Evolutionary conservation across 2,797 vertebrate species (phyloP).

Genomic region (Crypturellus tataupa): DNA sequence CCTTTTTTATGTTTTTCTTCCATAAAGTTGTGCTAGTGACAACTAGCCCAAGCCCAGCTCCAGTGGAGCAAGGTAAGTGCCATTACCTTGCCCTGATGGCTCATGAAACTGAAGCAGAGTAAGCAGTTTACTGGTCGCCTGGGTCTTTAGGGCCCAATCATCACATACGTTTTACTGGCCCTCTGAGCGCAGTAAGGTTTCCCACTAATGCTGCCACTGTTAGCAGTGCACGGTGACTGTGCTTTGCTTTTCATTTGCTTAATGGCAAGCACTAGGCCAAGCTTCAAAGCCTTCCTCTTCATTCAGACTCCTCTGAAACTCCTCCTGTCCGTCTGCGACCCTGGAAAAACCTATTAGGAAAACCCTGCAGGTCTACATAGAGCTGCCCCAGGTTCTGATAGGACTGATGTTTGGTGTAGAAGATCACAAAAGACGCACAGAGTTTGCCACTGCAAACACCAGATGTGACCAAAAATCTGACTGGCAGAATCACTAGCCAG

Average conservation of each 20-base stretch:
- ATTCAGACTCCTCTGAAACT: neutral
- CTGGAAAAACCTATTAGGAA: neutral
- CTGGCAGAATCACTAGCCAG: neutral
- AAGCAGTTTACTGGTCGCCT: conserved; percentile 64
- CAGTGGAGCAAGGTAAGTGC: conserved; percentile 22
- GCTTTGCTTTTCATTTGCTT: conserved; percentile 61
- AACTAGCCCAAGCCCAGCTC: neutral
- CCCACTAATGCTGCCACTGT: conserved; percentile 54
- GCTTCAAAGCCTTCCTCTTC: neutral
- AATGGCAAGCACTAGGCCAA: conserved; percentile 39
- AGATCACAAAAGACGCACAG: neutral
- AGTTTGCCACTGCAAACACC: neutral
- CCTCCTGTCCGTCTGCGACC: neutral
- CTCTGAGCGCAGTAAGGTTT: conserved; percentile 23
- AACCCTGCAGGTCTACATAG: neutral
- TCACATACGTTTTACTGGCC: conserved; percentile 46
- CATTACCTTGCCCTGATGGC: conserved; percentile 44
- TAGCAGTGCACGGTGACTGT: conserved; percentile 40
- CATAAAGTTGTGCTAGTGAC: neutral
- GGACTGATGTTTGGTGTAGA: neutral
- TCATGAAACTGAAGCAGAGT: conserved; percentile 43
- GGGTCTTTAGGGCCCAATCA: conserved; percentile 40
- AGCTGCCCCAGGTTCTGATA: neutral
- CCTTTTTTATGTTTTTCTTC: neutral
- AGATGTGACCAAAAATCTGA: neutral